These are phyloP conservation scores for Drosophila diplacantha DNA, from an alignment of 2,888 invertebrate species.

Conservation along the genomic window DNA sequence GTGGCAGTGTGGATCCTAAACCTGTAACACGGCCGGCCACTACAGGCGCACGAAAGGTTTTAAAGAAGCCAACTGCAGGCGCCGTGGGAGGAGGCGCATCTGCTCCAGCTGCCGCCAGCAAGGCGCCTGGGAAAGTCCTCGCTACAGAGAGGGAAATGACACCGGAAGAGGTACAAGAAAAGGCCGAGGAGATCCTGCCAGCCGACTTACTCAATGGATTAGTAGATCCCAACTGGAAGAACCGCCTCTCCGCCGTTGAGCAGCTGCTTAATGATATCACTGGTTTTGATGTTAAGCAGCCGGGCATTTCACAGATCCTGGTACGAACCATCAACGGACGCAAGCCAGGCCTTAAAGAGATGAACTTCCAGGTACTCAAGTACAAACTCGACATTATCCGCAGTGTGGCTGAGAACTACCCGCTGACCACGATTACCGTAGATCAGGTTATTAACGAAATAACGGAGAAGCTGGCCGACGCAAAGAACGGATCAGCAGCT, in stretches of 20 bases:
- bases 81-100: conserved; percentile 44
- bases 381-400: conserved; percentile 88
- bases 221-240: conserved; percentile 91
- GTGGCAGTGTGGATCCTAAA: conserved; percentile 71
- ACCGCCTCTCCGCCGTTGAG: conserved; percentile 86
- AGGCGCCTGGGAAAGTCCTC: conserved; percentile 74
- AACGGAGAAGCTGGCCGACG: conserved; percentile 90
- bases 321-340: conserved; percentile 85
- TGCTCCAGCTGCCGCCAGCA: conserved; percentile 68
- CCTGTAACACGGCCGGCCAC: conserved; percentile 74
- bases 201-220: conserved; percentile 83
- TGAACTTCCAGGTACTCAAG: conserved; percentile 94
- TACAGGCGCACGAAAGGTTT: conserved; percentile 51
- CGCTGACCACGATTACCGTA: conserved; percentile 85
- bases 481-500: conserved; percentile 85
- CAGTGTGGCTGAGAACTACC: conserved; percentile 86
- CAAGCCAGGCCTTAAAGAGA: conserved; percentile 92
- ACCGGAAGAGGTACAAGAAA: conserved; percentile 87
- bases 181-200: conserved; percentile 83
- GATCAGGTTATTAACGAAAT: conserved; percentile 88
- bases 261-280: conserved; percentile 82
- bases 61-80: conserved; percentile 51
- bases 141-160: conserved; percentile 83
- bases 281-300: conserved; percentile 81
- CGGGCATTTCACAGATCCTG: conserved; percentile 85